Conservation (phyloP, 2,888 invertebrate species). For the Lasioglossum oenotherae region DNA sequence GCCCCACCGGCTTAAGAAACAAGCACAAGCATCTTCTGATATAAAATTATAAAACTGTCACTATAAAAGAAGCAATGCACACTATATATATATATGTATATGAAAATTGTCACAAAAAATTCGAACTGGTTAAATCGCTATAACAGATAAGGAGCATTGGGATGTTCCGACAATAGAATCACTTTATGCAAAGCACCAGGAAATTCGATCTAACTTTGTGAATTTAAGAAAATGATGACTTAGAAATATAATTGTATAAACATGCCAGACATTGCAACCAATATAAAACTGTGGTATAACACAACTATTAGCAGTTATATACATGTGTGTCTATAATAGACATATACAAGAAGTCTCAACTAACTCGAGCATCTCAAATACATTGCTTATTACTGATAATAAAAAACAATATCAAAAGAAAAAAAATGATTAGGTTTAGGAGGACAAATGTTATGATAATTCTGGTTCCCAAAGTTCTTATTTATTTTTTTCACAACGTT, state of each 20-base stretch:
- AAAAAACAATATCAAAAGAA: too few species aligned
- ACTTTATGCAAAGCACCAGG: conserved; percentile 67
- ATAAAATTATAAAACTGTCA: conserved; percentile 69
- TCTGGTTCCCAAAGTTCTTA: not conserved
- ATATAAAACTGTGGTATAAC: conserved; percentile 32
- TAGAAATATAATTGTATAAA: conserved; percentile 16
- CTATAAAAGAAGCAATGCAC: conserved; percentile 72
- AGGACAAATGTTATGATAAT: not conserved
- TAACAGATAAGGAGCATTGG: conserved; percentile 57
- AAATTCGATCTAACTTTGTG: conserved; percentile 46
- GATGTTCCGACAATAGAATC: conserved; percentile 53
- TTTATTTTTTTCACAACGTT: not conserved
- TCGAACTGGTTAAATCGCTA: conserved; percentile 53
- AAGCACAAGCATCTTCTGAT: conserved; percentile 76
- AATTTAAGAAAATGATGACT: conserved; percentile 15
- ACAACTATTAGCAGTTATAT: conserved; percentile 28
- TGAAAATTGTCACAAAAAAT: conserved; percentile 53
- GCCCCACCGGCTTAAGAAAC: conserved; percentile 71
- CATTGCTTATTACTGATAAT: not conserved
- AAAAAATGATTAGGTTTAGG: not conserved
- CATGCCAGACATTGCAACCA: conserved; percentile 38
- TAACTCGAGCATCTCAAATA: not conserved
- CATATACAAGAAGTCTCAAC: not conserved
- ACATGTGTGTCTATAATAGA: not conserved
- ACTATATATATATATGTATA: conserved; percentile 34